phyloP scores from a whole-genome alignment of 2,113 vertebrate species.

The Cyanistes caeruleus region DNA sequence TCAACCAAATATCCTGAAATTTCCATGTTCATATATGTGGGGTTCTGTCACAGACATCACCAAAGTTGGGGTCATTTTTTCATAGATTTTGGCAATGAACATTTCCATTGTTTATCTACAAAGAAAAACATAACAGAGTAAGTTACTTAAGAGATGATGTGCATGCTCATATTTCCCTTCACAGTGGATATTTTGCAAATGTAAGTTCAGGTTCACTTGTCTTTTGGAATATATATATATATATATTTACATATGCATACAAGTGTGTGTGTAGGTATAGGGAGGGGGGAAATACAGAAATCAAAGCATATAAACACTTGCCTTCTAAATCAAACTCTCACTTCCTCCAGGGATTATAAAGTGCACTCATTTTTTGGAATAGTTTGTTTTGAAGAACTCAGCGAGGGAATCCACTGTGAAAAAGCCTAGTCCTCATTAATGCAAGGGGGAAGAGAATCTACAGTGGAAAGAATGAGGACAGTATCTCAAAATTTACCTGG shows the following conservation, averaged over 20 bases:
- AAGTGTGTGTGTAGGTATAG: not conserved
- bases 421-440: not conserved
- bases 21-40: rapidly evolving
- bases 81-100: not conserved
- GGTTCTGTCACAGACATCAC: not conserved
- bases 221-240: not conserved
- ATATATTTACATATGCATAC: not conserved
- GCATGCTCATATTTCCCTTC: not conserved
- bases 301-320: not conserved
- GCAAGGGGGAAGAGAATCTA: not conserved
- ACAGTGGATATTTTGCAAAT: not conserved
- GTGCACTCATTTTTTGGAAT: not conserved
- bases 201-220: not conserved
- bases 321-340: not conserved
- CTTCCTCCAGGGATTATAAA: not conserved
- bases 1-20: not conserved
- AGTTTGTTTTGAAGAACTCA: not conserved
- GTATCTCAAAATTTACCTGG: not conserved
- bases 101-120: not conserved
- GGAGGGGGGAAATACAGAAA: not conserved
- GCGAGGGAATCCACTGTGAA: not conserved
- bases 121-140: not conserved
- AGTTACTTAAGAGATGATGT: not conserved
- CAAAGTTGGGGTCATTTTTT: not conserved
- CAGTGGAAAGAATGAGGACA: not conserved